Conservation (phyloP, 1,140 invertebrate genomes). For the Formica selysi region DNA sequence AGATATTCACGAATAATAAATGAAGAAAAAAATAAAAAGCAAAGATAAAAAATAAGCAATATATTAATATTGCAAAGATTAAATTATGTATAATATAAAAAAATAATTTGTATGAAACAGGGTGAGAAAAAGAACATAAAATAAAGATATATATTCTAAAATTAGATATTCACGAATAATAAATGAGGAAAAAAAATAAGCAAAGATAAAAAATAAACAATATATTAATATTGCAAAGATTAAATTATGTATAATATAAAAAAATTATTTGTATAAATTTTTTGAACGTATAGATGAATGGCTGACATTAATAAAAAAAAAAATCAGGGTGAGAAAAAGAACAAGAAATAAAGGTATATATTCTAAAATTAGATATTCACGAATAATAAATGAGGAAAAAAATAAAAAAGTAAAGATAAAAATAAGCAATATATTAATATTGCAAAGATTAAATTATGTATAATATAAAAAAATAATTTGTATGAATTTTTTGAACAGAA, state of each 20-base stretch:
- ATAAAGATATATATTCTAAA: too few relatives aligned
- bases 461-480: neutral
- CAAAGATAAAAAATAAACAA: too few relatives aligned
- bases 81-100: neutral
- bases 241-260: too few relatives aligned
- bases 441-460: neutral
- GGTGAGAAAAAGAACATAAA: too few relatives aligned
- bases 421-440: neutral
- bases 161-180: too few relatives aligned
- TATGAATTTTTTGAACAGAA: neutral
- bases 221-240: too few relatives aligned
- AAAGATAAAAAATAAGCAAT: neutral
- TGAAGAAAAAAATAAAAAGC: neutral
- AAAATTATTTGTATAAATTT: too few relatives aligned
- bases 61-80: neutral
- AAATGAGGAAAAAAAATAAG: too few relatives aligned
- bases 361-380: neutral
- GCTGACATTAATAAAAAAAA: too few relatives aligned
- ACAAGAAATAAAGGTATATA: too few relatives aligned
- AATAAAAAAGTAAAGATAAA: neutral
- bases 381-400: neutral
- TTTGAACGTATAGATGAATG: too few relatives aligned
- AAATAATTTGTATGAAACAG: neutral
- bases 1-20: neutral
- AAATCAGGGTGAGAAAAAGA: too few relatives aligned